A percentile compares a stretch with the other conserved stretches of the same genome.
Conservation (phyloP, 2,888 invertebrate species). For the Calliphora vomitoria region DNA sequence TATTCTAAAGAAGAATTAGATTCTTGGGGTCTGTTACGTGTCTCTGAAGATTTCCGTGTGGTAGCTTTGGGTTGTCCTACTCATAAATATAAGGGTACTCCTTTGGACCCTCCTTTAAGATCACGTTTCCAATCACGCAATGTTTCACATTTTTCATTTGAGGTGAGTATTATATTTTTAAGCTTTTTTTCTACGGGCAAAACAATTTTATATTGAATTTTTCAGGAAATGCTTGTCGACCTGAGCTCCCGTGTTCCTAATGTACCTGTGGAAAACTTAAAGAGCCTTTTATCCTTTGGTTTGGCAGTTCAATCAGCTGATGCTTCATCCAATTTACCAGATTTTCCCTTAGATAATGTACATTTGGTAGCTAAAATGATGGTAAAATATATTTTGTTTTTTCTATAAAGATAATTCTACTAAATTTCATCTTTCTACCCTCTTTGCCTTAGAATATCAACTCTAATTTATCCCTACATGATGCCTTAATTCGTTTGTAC, state of each 20-base stretch:
- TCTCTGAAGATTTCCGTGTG: conserved; percentile 96
- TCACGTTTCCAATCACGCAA: conserved; percentile 98
- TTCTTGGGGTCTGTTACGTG: conserved; percentile 94
- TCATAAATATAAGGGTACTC: conserved; percentile 95
- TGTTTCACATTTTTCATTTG: conserved; percentile 85
- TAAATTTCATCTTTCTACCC: neutral
- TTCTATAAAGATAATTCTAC: neutral
- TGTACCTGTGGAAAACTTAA: conserved; percentile 84
- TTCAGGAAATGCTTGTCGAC: conserved; percentile 86
- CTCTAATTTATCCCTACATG: conserved; percentile 88
- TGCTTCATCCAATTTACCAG: conserved; percentile 89
- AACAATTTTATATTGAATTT: neutral
- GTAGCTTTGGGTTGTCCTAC: conserved; percentile 96
- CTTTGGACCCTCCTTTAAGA: conserved; percentile 96
- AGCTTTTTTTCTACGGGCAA: neutral
- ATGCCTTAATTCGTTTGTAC: conserved; percentile 91
- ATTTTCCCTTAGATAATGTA: conserved; percentile 95
- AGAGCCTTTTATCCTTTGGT: conserved; percentile 88
- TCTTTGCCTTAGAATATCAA: conserved; percentile 87
- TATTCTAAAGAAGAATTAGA: conserved; percentile 92
- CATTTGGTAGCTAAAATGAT: conserved; percentile 86
- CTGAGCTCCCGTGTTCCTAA: conserved; percentile 86
- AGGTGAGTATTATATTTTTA: conserved; percentile 75
- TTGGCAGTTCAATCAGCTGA: conserved; percentile 92
- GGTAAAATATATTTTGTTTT: conserved; percentile 75